Conservation (phyloP, 2,113 vertebrate species). For the Sturnus vulgaris region DNA sequence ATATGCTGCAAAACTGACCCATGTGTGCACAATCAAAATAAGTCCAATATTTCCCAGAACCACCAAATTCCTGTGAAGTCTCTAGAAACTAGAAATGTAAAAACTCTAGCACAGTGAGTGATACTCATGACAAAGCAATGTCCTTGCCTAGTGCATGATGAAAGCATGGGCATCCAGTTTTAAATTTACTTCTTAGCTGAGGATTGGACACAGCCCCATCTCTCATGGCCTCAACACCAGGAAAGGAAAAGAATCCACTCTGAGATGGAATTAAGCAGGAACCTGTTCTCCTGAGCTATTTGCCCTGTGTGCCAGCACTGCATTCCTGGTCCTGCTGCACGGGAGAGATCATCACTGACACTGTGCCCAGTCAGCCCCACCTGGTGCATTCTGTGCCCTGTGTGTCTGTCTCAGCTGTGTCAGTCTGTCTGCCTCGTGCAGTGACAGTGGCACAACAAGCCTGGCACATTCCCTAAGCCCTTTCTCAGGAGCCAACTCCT, state of each 20-base stretch:
- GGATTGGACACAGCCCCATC: background rate
- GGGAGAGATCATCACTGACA: background rate
- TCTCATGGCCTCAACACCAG: background rate
- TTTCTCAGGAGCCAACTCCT: background rate
- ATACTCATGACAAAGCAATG: background rate
- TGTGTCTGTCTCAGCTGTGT: background rate
- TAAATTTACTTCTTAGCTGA: background rate
- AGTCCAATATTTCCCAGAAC: background rate
- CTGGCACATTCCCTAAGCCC: background rate
- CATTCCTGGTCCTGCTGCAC: background rate
- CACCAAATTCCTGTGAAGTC: background rate
- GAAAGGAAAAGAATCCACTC: background rate
- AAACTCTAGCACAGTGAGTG: background rate
- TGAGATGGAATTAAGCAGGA: background rate
- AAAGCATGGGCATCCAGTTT: background rate
- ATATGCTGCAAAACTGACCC: background rate
- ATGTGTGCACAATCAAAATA: background rate
- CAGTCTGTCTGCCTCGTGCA: background rate
- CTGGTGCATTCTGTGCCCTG: background rate
- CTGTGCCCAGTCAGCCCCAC: background rate
- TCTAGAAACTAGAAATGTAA: background rate
- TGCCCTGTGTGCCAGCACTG: background rate
- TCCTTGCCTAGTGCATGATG: background rate
- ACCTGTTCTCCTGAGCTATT: background rate
- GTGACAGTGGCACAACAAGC: background rate